Evolutionary conservation across 2,113 vertebrate genomes (phyloP).

Genomic region (Oryzias javanicus): DNA sequence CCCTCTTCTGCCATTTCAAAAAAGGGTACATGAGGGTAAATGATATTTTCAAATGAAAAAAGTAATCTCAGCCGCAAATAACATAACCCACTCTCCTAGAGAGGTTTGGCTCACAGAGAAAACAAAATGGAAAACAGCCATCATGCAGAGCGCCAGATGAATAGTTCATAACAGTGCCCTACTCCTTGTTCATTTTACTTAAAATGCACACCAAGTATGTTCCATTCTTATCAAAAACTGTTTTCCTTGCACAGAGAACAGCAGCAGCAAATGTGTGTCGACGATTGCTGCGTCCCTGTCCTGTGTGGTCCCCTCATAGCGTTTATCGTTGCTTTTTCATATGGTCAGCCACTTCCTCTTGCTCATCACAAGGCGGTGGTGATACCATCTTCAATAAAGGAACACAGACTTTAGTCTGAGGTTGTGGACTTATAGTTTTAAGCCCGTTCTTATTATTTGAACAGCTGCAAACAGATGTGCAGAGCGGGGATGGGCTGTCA

Average conservation of each 20-base stretch:
- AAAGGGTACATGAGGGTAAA: conserved; percentile 41
- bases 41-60: conserved; percentile 52
- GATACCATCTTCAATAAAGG: conserved; percentile 78
- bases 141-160: conserved; percentile 51
- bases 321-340: conserved; percentile 50
- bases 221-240: conserved; percentile 47
- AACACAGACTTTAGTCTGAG: conserved; percentile 57
- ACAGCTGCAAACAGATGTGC: conserved; percentile 58
- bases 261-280: neutral
- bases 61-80: conserved; percentile 48
- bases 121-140: conserved; percentile 64
- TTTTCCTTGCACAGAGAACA: conserved; percentile 32
- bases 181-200: conserved; percentile 39
- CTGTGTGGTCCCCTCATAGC: conserved; percentile 33
- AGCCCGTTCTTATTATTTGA: conserved; percentile 56
- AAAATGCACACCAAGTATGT: conserved; percentile 38
- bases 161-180: conserved; percentile 36
- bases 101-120: conserved; percentile 55
- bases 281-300: conserved; percentile 1
- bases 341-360: conserved; percentile 55
- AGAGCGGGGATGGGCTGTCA: conserved; percentile 46
- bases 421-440: conserved; percentile 62
- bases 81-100: conserved; percentile 46
- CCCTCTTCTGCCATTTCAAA: conserved; percentile 12
- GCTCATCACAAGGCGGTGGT: conserved; percentile 54